Evolutionary conservation across 2,113 vertebrate genomes (phyloP).

Genomic region (Pomatostomus ruficeps): DNA sequence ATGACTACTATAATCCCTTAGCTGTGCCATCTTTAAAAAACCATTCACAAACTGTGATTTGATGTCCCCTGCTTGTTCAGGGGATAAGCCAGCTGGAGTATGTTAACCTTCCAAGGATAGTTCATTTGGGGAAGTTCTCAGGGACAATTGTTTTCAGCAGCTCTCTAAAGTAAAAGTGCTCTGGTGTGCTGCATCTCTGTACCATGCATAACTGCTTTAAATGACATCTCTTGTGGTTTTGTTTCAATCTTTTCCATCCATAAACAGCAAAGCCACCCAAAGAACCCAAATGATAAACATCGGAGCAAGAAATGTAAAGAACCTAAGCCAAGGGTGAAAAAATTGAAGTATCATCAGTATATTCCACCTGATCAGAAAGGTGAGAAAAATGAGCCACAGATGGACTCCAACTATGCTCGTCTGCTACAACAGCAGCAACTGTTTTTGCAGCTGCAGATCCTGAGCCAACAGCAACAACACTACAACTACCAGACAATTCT

Average conservation of each 20-base stretch:
- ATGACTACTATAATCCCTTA: background rate
- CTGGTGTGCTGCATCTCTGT: background rate
- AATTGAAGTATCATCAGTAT: constrained; percentile 97
- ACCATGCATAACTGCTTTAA: background rate
- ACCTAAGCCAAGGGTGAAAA: constrained; percentile 88
- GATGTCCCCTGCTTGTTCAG: background rate
- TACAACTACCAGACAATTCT: constrained; percentile 89
- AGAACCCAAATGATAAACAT: constrained; percentile 85
- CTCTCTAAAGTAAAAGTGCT: background rate
- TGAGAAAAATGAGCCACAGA: constrained; percentile 86
- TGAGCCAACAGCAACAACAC: constrained; percentile 91
- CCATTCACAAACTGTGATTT: background rate
- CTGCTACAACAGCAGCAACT: constrained; percentile 97
- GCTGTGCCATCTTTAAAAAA: background rate
- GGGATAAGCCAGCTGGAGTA: background rate
- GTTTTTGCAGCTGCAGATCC: constrained; percentile 88
- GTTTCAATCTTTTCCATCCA: background rate
- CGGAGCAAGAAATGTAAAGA: constrained; percentile 96
- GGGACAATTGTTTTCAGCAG: background rate
- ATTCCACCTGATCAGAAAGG: constrained; percentile 96
- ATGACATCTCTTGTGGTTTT: background rate
- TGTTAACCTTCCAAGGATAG: background rate
- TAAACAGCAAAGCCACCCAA: constrained; percentile 91
- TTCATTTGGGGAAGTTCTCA: background rate
- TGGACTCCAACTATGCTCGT: constrained; percentile 96